These are phyloP conservation scores for Callionymus lyra DNA, from an alignment of 2,113 vertebrate genomes.

Conservation along the genomic window DNA sequence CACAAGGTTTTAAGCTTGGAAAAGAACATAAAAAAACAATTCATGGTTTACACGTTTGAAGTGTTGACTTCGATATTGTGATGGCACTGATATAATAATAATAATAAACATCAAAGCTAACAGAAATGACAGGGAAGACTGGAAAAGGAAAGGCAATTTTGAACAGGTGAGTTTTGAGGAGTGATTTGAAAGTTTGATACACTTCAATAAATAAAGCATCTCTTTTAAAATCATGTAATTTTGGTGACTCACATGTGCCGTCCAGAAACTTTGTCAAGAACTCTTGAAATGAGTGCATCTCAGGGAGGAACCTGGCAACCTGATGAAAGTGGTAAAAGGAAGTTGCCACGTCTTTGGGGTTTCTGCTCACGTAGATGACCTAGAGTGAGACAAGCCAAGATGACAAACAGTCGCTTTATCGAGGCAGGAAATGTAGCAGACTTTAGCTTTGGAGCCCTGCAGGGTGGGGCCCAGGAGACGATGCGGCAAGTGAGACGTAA, in stretches of 20 bases:
- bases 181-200: no score
- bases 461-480: constrained; percentile 59
- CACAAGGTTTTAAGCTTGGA: no score
- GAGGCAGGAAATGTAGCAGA: constrained; percentile 13
- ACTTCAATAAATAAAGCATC: no score
- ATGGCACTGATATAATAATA: no score
- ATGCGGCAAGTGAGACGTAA: constrained; percentile 77
- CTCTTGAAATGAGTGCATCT: constrained; percentile 56
- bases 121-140: no score
- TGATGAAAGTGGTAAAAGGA: constrained; percentile 80
- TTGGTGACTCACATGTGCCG: constrained; percentile 60
- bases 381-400: constrained; percentile 17
- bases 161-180: no score
- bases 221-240: neutral
- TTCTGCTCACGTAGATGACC: constrained; percentile 79
- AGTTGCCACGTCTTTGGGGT: constrained; percentile 77
- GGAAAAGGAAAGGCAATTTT: no score
- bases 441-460: constrained; percentile 68
- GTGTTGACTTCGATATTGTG: no score
- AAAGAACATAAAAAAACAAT: no score
- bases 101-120: no score
- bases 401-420: neutral
- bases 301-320: constrained; percentile 75
- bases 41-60: no score
- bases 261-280: constrained; percentile 69